Base-by-base conservation (phyloP, 2,888 invertebrate species). In the Odontocolon sp. region DNA sequence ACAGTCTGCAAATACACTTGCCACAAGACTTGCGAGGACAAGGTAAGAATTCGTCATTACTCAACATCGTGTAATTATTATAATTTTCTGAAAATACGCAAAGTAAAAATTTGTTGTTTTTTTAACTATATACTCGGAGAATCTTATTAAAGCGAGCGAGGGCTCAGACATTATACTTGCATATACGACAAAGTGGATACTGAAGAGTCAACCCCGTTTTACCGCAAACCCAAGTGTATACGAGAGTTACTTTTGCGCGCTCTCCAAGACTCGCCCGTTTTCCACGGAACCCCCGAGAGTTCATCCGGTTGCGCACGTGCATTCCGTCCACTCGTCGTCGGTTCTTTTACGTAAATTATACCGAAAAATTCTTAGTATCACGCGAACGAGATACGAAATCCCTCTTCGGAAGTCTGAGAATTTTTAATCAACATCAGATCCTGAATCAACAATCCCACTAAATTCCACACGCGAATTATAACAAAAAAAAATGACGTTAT, bases 1-100 rank as follows among this genome's bases (percentile, higher is more conserved):
- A 87, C 94, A 95, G 95, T 95, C 81, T 95, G 95, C 93, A 95
- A 95, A 92, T 95, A 95, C 91, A 94, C 95, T 87, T 95, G 95
- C 89, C 95, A 95, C 91, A 93, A 94, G 89, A 92, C 93, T 79
- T 95, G 95, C 91, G 95, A 95, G 90, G 94, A 93, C 88, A 95
- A 95, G 94, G 95, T 95, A 92, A 91, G 94, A 59, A 31, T 31
- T 9, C n/a, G 0, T 16, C 0, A 31, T 4, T 36, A 9, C 9
- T n/a, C 18, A 9, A 26, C 8, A 38, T 28, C 11, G 18, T 47
- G 28, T 28, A 23, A 16, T 8, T 45, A 11, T 3, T n/a, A n/a
- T n/a, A 45, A 4, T 38, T 23, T 61, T 59, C 33, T 9, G 16
- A 28, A 38, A 11, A n/a, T 4, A 28, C 2, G n/a, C n/a, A 38